These are phyloP conservation scores for Ennomos erosarius DNA, from an alignment of 2,888 invertebrate genomes.

Conservation along the genomic window DNA sequence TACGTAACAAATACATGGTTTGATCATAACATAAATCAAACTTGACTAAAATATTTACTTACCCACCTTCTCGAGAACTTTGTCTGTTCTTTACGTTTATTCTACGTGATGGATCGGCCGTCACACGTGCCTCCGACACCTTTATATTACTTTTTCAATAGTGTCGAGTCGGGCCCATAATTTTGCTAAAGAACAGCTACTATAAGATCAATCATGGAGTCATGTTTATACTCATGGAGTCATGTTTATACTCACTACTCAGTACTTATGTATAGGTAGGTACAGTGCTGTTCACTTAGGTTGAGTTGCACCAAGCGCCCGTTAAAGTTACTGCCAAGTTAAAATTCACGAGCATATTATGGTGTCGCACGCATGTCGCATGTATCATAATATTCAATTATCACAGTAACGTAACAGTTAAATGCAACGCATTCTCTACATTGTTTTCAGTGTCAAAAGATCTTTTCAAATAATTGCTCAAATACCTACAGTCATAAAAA, in stretches of 20 bases:
- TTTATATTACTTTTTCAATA: conserved; percentile 38
- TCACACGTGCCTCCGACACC: conserved; percentile 41
- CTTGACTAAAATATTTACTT: conserved; percentile 27
- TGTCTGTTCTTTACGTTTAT: conserved; percentile 34
- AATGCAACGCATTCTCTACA: too few relatives aligned
- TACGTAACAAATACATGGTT: conserved; percentile 21
- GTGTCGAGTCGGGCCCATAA: conserved; percentile 26
- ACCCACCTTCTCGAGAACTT: conserved; percentile 31
- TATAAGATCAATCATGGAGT: conserved; percentile 37
- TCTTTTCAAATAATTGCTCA: too few relatives aligned
- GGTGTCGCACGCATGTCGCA: too few relatives aligned
- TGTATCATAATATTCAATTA: too few relatives aligned
- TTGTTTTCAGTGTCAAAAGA: too few relatives aligned
- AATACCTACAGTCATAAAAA: too few relatives aligned
- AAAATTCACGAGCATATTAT: too few relatives aligned
- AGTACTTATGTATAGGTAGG: too few relatives aligned
- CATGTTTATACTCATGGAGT: conserved; percentile 26
- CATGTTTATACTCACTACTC: too few relatives aligned
- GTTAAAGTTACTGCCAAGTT: too few relatives aligned
- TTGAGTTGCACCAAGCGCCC: too few relatives aligned
- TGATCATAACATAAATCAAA: conserved; percentile 41
- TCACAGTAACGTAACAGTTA: too few relatives aligned
- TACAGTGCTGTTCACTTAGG: neutral
- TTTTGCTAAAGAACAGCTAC: conserved; percentile 35
- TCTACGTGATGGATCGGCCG: conserved; percentile 42